Evolutionary conservation across 2,888 invertebrate genomes (phyloP).

Genomic region (Phymatocera aterrima): DNA sequence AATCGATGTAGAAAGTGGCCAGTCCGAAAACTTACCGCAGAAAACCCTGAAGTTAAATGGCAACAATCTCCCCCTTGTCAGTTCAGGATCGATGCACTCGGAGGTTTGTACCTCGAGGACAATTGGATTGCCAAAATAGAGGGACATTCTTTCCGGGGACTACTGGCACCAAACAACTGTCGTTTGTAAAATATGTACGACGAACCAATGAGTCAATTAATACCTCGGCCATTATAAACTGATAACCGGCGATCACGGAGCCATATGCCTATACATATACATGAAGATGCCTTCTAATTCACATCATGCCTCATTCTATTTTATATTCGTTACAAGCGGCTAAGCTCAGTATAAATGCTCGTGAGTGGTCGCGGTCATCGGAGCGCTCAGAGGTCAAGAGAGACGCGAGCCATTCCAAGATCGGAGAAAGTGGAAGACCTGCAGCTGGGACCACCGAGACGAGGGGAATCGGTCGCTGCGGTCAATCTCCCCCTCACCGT

Average conservation of each 20-base stretch:
- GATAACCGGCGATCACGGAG: conserved; percentile 24
- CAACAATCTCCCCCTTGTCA: conserved; percentile 61
- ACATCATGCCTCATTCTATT: conserved; percentile 21
- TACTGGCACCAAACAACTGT: conserved; percentile 73
- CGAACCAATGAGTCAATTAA: no score
- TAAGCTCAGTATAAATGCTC: background rate
- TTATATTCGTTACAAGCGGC: conserved; percentile 14
- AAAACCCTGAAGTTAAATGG: conserved; percentile 72
- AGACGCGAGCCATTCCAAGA: conserved; percentile 32
- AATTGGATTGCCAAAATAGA: conserved; percentile 56
- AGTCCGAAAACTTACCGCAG: conserved; percentile 70
- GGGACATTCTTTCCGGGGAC: conserved; percentile 54
- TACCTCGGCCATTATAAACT: background rate
- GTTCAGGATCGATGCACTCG: conserved; percentile 48
- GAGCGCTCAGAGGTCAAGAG: conserved; percentile 32
- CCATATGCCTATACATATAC: background rate
- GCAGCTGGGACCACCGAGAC: background rate
- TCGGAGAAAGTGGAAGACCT: conserved; percentile 38
- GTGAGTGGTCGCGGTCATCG: conserved; percentile 26
- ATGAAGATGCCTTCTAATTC: background rate
- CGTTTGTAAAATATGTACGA: no score
- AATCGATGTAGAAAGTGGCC: conserved; percentile 68
- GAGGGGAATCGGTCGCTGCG: background rate
- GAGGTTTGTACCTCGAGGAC: background rate
- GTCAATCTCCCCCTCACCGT: background rate